Percentiles rank a stretch among this genome's conserved stretches.
Conservation (phyloP, 1,140 invertebrate species). For the Pollicipes pollicipes region DNA sequence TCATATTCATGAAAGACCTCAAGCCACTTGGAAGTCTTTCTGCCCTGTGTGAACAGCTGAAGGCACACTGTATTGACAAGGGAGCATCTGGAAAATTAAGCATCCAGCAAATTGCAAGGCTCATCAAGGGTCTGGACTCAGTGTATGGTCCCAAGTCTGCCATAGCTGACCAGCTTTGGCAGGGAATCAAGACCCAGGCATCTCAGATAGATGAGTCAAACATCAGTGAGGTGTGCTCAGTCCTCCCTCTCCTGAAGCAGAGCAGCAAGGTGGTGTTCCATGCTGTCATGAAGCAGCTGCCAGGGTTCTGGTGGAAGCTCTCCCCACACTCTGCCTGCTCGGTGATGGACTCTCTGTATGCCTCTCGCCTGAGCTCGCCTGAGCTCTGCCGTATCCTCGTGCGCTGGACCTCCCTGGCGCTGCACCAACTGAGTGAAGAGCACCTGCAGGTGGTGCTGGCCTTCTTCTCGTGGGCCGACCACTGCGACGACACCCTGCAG, state of each 20-base stretch:
- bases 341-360: not conserved
- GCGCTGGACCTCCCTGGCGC: not conserved
- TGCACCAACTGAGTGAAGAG: not conserved
- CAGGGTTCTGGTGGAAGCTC: not conserved
- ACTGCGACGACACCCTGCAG: not conserved
- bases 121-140: not conserved
- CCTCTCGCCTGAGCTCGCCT: not conserved
- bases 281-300: not conserved
- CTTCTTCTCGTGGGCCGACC: not conserved
- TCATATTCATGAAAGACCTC: not conserved
- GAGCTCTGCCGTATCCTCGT: not conserved
- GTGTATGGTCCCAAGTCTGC: not conserved
- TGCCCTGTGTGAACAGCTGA: not conserved
- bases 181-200: not conserved
- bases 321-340: not conserved
- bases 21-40: not conserved
- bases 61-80: not conserved
- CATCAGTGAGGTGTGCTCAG: not conserved
- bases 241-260: not conserved
- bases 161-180: not conserved
- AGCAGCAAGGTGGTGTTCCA: not conserved
- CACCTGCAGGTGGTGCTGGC: not conserved
- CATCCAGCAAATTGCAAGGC: not conserved
- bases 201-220: not conserved
- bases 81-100: not conserved